Percentiles rank a stretch among this genome's conserved stretches.
phyloP scores from a whole-genome alignment of 2,888 invertebrate genomes.

The Ornithoptera priamus region DNA sequence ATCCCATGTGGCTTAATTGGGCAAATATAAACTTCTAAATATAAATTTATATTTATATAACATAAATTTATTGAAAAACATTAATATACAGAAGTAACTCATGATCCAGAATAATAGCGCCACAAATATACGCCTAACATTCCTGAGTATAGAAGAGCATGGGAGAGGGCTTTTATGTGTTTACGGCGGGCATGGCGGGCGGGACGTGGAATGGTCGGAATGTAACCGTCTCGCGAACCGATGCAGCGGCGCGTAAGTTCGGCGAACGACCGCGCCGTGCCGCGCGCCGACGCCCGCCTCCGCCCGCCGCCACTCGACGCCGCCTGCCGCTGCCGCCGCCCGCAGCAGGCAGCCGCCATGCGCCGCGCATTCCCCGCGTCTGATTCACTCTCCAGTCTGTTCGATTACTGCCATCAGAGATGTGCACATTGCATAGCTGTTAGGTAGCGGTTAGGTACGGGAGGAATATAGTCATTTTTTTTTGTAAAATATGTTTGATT shows the following conservation, averaged over 20 bases:
- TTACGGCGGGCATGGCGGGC: conserved; percentile 32
- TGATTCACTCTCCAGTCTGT: conserved; percentile 45
- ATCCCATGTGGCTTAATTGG: too few relatives aligned
- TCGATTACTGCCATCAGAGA: neutral
- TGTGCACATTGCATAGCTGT: too few relatives aligned
- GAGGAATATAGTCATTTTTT: too few relatives aligned
- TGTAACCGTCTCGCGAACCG: conserved; percentile 54
- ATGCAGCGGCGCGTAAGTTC: conserved; percentile 47
- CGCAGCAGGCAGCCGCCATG: conserved; percentile 3
- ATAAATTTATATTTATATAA: too few relatives aligned
- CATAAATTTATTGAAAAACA: too few relatives aligned
- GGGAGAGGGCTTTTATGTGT: conserved; percentile 24
- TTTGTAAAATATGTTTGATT: too few relatives aligned
- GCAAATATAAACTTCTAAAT: too few relatives aligned
- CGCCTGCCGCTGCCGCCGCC: conserved; percentile 35
- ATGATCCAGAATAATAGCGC: conserved; percentile 5
- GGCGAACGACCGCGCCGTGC: conserved; percentile 53
- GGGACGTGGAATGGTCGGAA: conserved; percentile 60
- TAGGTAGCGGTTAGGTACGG: too few relatives aligned
- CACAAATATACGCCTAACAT: conserved; percentile 13
- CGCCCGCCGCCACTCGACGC: conserved; percentile 7
- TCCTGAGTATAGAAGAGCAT: conserved; percentile 10
- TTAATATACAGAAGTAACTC: neutral
- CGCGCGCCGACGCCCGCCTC: conserved; percentile 34
- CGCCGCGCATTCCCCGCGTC: conserved; percentile 44